Evolutionary conservation across 2,113 vertebrate genomes (phyloP).

Genomic region (Manacus vitellinus): DNA sequence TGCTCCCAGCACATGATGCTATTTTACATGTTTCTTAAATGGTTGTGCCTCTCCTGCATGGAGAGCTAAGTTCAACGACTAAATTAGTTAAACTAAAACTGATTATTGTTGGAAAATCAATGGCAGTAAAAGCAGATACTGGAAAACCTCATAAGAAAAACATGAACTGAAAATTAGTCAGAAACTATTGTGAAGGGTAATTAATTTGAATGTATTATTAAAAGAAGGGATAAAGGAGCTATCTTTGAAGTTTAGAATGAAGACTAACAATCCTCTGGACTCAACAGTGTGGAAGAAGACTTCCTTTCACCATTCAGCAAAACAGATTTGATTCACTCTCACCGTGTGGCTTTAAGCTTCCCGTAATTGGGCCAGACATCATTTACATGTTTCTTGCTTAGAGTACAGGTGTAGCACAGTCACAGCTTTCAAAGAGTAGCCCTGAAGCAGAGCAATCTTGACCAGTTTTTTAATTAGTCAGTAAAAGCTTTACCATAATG

Average conservation of each 20-base stretch:
- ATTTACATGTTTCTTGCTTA: not conserved
- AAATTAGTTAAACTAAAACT: not conserved
- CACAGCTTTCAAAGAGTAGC: not conserved
- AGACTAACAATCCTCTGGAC: not conserved
- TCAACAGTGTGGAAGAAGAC: not conserved
- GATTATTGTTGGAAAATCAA: not conserved
- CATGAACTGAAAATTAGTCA: not conserved
- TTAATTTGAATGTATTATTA: not conserved
- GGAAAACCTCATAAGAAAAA: not conserved
- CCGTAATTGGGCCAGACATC: not conserved
- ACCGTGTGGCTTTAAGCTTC: not conserved
- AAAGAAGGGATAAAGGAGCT: not conserved
- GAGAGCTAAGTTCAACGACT: not conserved
- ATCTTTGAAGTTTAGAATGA: not conserved
- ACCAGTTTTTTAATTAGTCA: not conserved
- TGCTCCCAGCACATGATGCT: not conserved
- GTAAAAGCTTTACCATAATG: not conserved
- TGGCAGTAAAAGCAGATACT: not conserved
- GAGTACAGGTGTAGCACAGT: not conserved
- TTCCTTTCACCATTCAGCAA: not conserved
- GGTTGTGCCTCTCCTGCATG: not conserved
- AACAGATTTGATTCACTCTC: not conserved
- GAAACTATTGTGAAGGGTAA: not conserved
- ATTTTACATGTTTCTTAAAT: not conserved
- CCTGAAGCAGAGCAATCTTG: not conserved